A percentile compares a stretch with the other conserved stretches of the same genome.
Conservation (phyloP, 1,140 invertebrate species). For the Acromyrmex heyeri region DNA sequence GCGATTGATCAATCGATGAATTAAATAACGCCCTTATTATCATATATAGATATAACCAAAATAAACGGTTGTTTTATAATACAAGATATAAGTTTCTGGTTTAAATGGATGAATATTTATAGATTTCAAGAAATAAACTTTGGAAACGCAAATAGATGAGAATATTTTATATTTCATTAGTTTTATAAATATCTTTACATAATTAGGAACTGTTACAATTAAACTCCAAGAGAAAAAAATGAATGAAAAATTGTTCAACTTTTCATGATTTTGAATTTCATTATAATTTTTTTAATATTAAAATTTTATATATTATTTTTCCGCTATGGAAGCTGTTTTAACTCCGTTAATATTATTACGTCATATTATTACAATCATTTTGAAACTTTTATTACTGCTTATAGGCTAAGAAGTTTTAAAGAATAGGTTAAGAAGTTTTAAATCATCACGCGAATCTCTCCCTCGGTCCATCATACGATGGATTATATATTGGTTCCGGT, state of each 20-base stretch:
- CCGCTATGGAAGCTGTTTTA: neutral
- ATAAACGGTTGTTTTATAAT: neutral
- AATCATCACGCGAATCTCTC: neutral
- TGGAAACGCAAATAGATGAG: neutral
- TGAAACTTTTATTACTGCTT: neutral
- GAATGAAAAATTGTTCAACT: neutral
- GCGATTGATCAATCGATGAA: no score
- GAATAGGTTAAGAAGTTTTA: neutral
- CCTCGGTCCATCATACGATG: neutral
- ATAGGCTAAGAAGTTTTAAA: neutral
- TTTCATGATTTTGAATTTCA: neutral
- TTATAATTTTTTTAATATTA: neutral
- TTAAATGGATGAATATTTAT: conserved; percentile 3
- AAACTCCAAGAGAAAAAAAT: neutral
- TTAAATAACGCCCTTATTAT: no score
- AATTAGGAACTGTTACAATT: neutral
- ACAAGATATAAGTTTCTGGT: neutral
- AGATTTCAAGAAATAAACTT: neutral
- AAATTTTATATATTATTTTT: neutral
- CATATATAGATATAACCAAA: neutral
- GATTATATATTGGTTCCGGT: conserved; percentile 8
- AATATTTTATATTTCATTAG: neutral
- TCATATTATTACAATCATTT: neutral
- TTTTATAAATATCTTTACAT: neutral
- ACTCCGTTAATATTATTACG: no score